Conservation (phyloP, 2,888 invertebrate species). For the Trichogramma dendrolimi region DNA sequence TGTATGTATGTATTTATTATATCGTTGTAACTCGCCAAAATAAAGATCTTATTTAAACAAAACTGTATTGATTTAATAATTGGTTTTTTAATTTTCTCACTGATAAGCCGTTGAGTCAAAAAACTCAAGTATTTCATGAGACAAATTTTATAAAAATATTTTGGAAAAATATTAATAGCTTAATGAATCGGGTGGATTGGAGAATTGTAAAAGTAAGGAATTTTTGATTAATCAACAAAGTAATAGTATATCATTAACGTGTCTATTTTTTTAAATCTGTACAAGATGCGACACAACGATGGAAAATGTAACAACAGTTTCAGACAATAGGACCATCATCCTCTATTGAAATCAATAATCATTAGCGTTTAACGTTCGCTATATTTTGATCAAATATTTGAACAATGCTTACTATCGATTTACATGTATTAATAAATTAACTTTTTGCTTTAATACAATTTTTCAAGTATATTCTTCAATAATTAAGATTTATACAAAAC, state of each 20-base stretch:
- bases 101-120: too few species aligned
- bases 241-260: background rate
- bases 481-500: background rate
- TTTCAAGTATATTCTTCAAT: conserved; percentile 4
- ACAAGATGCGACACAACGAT: conserved; percentile 16
- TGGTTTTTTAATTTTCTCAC: too few species aligned
- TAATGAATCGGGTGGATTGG: too few species aligned
- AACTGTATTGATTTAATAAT: background rate
- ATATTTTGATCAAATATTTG: too few species aligned
- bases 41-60: conserved; percentile 31
- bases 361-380: background rate
- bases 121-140: too few species aligned
- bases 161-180: too few species aligned
- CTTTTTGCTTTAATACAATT: background rate
- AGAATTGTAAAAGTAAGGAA: background rate
- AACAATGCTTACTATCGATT: too few species aligned
- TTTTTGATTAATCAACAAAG: background rate
- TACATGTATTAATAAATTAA: conserved; percentile 2
- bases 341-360: background rate
- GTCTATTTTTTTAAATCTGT: conserved; percentile 24
- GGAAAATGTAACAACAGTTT: conserved; percentile 22
- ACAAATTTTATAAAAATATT: too few species aligned
- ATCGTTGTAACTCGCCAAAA: conserved; percentile 31
- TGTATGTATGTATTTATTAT: conserved; percentile 30
- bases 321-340: background rate